These are phyloP conservation scores for Asteroscopus sphinx DNA, from an alignment of 2,888 invertebrate genomes.

Conservation along the genomic window DNA sequence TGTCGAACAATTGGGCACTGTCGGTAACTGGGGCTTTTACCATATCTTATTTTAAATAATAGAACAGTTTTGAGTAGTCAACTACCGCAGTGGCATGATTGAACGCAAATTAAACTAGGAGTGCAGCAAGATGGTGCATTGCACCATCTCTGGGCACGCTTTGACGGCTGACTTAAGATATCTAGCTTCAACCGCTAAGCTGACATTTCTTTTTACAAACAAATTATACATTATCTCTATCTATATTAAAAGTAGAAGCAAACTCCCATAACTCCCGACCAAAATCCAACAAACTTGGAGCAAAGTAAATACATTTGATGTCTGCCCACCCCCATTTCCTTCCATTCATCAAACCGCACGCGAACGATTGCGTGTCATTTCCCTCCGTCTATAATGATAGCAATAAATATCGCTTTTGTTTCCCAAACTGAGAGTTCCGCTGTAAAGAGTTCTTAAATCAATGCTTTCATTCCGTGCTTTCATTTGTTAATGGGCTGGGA, in stretches of 20 bases:
- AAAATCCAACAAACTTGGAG: slow-evolving; percentile 21
- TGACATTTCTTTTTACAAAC: background rate
- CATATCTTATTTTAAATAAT: too few relatives aligned
- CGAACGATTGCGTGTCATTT: slow-evolving; percentile 55
- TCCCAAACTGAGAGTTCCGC: slow-evolving; percentile 22
- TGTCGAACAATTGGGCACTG: too few relatives aligned
- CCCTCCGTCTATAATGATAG: slow-evolving; percentile 41
- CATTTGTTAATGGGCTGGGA: slow-evolving; percentile 43
- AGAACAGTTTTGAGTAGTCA: too few relatives aligned
- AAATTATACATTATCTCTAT: slow-evolving; percentile 6
- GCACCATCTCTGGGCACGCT: too few relatives aligned
- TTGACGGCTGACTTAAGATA: too few relatives aligned
- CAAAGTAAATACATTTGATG: slow-evolving; percentile 46
- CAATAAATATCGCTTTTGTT: slow-evolving; percentile 49
- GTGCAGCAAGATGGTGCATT: too few relatives aligned
- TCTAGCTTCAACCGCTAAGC: too few relatives aligned
- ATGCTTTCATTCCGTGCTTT: slow-evolving; percentile 22
- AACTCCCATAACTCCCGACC: slow-evolving; percentile 12
- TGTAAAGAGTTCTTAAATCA: slow-evolving; percentile 30
- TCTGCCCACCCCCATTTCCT: slow-evolving; percentile 47
- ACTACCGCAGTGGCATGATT: too few relatives aligned
- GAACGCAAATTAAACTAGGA: too few relatives aligned
- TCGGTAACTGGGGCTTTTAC: too few relatives aligned
- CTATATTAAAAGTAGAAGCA: slow-evolving; percentile 19
- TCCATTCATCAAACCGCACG: slow-evolving; percentile 54